Conservation (phyloP, 2,888 invertebrate genomes). For the Subacronicta megacephala region DNA sequence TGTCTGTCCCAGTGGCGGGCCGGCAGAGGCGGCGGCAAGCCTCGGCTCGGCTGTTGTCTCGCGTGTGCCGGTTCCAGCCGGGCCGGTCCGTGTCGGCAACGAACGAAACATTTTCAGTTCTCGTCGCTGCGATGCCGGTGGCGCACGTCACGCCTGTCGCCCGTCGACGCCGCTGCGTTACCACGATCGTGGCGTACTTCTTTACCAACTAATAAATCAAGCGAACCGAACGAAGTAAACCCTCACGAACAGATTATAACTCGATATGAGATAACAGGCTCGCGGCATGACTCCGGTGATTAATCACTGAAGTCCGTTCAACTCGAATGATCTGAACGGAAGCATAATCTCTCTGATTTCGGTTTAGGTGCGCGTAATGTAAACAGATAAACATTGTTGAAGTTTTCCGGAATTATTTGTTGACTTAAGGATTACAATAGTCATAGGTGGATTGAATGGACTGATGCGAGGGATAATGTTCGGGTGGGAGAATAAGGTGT, state of each 20-base stretch:
- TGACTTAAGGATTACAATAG: slow-evolving; percentile 68
- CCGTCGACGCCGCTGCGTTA: slow-evolving; percentile 67
- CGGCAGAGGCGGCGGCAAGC: slow-evolving; percentile 64
- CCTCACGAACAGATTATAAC: slow-evolving; percentile 82
- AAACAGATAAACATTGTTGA: slow-evolving; percentile 82
- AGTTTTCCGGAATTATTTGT: slow-evolving; percentile 80
- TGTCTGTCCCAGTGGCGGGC: slow-evolving; percentile 68
- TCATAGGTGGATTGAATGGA: slow-evolving; percentile 64
- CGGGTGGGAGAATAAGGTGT: slow-evolving; percentile 61
- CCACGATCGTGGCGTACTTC: slow-evolving; percentile 81
- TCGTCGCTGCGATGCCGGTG: slow-evolving; percentile 81
- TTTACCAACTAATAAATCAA: slow-evolving; percentile 84
- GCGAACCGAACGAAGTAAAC: slow-evolving; percentile 77
- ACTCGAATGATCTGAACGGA: slow-evolving; percentile 71
- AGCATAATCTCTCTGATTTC: slow-evolving; percentile 76
- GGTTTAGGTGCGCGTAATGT: slow-evolving; percentile 78
- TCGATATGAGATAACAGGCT: slow-evolving; percentile 83
- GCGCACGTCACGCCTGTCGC: slow-evolving; percentile 75
- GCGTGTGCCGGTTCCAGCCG: slow-evolving; percentile 72
- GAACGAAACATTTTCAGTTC: slow-evolving; percentile 72
- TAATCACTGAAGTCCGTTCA: slow-evolving; percentile 78
- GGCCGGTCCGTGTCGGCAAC: slow-evolving; percentile 60
- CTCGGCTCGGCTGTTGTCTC: slow-evolving; percentile 69
- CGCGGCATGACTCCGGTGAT: slow-evolving; percentile 75
- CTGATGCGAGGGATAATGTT: slow-evolving; percentile 65